A percentile compares a stretch with the other conserved stretches of the same genome.
Evolutionary conservation across 2,797 vertebrate genomes (phyloP).

Genomic region (Accipiter fasciatus): DNA sequence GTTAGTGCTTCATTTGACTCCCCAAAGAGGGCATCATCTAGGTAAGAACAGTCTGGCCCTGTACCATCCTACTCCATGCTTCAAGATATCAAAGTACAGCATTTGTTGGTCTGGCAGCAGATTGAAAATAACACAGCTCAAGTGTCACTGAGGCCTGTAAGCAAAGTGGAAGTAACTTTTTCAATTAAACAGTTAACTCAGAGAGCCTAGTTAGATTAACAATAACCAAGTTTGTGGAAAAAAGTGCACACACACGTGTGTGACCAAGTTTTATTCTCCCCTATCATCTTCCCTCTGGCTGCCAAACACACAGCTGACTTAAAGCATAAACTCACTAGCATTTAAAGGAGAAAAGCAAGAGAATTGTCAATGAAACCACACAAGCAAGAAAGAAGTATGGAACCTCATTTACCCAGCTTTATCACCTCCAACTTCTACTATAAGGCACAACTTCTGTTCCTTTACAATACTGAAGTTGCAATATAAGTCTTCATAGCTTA

Average conservation of each 20-base stretch:
- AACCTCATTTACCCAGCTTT: neutral
- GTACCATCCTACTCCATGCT: neutral
- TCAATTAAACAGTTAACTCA: neutral
- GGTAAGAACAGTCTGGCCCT: neutral
- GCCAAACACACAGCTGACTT: neutral
- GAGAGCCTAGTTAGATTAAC: neutral
- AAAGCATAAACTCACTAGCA: neutral
- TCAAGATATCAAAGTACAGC: neutral
- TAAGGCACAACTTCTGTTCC: neutral
- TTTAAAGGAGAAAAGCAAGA: neutral
- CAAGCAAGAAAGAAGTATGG: neutral
- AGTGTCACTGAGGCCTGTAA: neutral
- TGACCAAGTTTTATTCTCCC: neutral
- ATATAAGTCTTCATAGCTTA: neutral
- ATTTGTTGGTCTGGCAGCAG: neutral
- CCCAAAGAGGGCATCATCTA: neutral
- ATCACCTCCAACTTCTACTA: neutral
- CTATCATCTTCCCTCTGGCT: neutral
- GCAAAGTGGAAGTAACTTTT: neutral
- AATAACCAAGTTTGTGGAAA: neutral
- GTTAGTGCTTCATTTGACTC: neutral
- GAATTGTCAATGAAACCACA: neutral
- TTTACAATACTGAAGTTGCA: neutral
- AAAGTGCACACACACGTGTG: fast-evolving
- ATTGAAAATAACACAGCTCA: neutral